Conservation (phyloP, 2,888 invertebrate genomes). For the Caenorhabditis imperialis region DNA sequence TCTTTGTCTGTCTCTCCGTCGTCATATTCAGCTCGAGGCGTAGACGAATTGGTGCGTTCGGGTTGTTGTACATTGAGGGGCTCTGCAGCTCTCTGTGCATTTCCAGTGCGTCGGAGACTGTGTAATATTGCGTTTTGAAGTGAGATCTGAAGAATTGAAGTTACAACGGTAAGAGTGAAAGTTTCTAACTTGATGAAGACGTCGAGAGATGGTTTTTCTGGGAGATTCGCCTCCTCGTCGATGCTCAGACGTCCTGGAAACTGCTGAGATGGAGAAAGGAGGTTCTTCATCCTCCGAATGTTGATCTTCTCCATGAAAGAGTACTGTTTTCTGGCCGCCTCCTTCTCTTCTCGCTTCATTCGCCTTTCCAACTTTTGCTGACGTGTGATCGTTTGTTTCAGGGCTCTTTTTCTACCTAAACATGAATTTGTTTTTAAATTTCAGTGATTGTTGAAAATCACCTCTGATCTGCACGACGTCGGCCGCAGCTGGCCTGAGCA, state of each 20-base stretch:
- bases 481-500: conserved; percentile 50
- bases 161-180: not conserved
- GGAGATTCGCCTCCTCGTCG: conserved; percentile 69
- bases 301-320: conserved; percentile 76
- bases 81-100: conserved; percentile 85
- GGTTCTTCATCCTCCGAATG: conserved; percentile 72
- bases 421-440: too few relatives aligned
- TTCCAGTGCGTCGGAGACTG: conserved; percentile 86
- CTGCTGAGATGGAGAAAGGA: conserved; percentile 75
- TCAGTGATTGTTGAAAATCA: conserved; percentile 1
- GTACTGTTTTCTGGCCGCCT: conserved; percentile 75
- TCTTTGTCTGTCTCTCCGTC: conserved; percentile 82
- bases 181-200: conserved; percentile 65
- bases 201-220: conserved; percentile 67
- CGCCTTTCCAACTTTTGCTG: conserved; percentile 71
- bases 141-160: conserved; percentile 43
- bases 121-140: conserved; percentile 82
- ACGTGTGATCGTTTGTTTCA: conserved; percentile 71
- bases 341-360: conserved; percentile 73
- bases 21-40: conserved; percentile 88
- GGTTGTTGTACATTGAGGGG: conserved; percentile 87
- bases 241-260: conserved; percentile 70
- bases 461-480: conserved; percentile 59
- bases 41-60: conserved; percentile 84
- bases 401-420: conserved; percentile 70